phyloP scores from a whole-genome alignment of 2,113 vertebrate species.

The Pelecanus crispus region DNA sequence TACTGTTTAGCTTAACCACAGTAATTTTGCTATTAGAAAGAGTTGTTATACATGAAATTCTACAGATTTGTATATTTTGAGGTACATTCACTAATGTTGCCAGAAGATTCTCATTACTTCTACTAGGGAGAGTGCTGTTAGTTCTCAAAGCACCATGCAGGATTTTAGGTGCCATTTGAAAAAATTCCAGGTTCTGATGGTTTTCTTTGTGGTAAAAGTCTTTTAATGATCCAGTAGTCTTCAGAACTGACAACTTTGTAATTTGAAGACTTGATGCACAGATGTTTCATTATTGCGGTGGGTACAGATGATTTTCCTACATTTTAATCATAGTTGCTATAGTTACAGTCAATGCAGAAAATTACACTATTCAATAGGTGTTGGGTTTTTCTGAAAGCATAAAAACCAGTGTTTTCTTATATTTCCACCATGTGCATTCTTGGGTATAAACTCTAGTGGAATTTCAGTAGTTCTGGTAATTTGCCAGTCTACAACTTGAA shows the following conservation, averaged over 20 bases:
- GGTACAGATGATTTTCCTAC: not conserved
- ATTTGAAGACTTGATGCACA: not conserved
- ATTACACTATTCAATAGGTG: not conserved
- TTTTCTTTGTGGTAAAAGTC: not conserved
- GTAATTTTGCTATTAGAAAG: not conserved
- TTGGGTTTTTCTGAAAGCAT: not conserved
- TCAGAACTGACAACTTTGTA: not conserved
- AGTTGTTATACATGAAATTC: not conserved
- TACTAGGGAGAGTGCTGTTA: not conserved
- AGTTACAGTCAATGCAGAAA: not conserved
- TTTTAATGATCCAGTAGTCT: not conserved
- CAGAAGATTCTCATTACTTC: not conserved
- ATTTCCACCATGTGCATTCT: not conserved
- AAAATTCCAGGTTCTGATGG: not conserved
- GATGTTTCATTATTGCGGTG: constrained; percentile 8
- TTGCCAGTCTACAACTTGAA: not conserved
- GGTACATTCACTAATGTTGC: not conserved
- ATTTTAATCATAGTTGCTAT: not conserved
- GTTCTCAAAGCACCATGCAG: not conserved
- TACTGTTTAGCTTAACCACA: not conserved
- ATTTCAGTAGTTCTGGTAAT: not conserved
- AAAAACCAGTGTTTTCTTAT: not conserved
- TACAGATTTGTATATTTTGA: not conserved
- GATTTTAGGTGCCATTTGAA: not conserved
- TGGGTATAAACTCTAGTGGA: not conserved